Percentiles rank a stretch among this genome's conserved stretches.
These are phyloP conservation scores for Liposcelis brunnea DNA, from an alignment of 2,888 invertebrate genomes.

Conservation along the genomic window DNA sequence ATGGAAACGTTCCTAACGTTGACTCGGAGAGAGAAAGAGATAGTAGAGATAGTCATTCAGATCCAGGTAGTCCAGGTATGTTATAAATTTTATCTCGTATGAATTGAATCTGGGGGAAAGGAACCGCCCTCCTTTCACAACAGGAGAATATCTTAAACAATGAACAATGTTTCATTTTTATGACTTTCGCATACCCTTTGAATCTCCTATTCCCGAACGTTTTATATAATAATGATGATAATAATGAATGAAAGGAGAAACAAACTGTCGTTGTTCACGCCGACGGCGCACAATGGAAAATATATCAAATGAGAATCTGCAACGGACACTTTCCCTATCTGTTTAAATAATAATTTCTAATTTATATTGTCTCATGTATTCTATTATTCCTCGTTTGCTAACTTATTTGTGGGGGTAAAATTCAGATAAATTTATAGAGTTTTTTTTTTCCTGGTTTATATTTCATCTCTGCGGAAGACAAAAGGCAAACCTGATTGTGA, in stretches of 20 bases:
- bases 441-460: too few relatives aligned
- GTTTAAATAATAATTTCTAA: slow-evolving; percentile 9
- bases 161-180: neutral
- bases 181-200: too few relatives aligned
- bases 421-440: too few relatives aligned
- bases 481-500: too few relatives aligned
- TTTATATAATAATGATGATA: too few relatives aligned
- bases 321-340: slow-evolving; percentile 3
- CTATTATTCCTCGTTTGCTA: neutral
- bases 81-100: slow-evolving; percentile 1
- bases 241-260: too few relatives aligned
- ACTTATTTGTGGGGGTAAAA: too few relatives aligned
- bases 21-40: slow-evolving; percentile 1
- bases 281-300: too few relatives aligned
- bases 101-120: neutral
- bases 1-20: neutral
- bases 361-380: slow-evolving; percentile 9
- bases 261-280: too few relatives aligned
- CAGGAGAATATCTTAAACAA: neutral
- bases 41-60: slow-evolving; percentile 2
- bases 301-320: too few relatives aligned
- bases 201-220: too few relatives aligned
- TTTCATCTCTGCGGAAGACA: too few relatives aligned
- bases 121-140: neutral
- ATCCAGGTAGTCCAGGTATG: slow-evolving; percentile 9